Conservation (phyloP, 2,113 vertebrate genomes). For the Vombatus ursinus region DNA sequence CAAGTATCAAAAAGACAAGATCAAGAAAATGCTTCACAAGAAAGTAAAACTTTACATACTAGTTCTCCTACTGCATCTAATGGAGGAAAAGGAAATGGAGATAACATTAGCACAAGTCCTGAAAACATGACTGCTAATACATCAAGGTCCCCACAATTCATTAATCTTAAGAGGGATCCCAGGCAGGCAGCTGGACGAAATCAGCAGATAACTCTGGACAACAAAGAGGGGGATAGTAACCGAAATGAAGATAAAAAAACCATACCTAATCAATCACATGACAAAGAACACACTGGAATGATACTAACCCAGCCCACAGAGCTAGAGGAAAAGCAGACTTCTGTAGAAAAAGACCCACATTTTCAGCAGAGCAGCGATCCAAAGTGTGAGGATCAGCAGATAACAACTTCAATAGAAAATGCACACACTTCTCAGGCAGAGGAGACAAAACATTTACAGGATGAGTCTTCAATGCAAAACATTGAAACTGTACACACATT, state of each 20-base stretch:
- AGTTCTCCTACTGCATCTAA: slow-evolving; percentile 74
- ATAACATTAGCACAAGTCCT: slow-evolving; percentile 70
- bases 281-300: slow-evolving; percentile 47
- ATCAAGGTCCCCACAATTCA: slow-evolving; percentile 82
- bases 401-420: slow-evolving; percentile 80
- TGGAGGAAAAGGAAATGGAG: slow-evolving; percentile 74
- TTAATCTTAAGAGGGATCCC: slow-evolving; percentile 86
- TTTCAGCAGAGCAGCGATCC: slow-evolving; percentile 71
- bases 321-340: slow-evolving; percentile 74
- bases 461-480: slow-evolving; percentile 81
- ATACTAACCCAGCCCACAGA: slow-evolving; percentile 72
- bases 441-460: slow-evolving; percentile 74
- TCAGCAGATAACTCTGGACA: slow-evolving; percentile 85
- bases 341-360: slow-evolving; percentile 74
- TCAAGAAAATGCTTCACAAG: slow-evolving; percentile 76
- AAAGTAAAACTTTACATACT: slow-evolving; percentile 71
- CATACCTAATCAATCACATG: neutral
- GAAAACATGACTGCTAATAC: slow-evolving; percentile 77
- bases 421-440: slow-evolving; percentile 74
- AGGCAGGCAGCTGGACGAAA: slow-evolving; percentile 90
- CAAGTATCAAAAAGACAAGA: slow-evolving; percentile 75
- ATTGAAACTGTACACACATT: slow-evolving; percentile 85
- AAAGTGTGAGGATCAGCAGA: slow-evolving; percentile 71
- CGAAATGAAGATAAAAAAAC: slow-evolving; percentile 81
- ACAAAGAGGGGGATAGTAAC: slow-evolving; percentile 78